A percentile compares a stretch with the other conserved stretches of the same genome.
Conservation (phyloP, 2,888 invertebrate genomes). For the Isotomurus palustris region DNA sequence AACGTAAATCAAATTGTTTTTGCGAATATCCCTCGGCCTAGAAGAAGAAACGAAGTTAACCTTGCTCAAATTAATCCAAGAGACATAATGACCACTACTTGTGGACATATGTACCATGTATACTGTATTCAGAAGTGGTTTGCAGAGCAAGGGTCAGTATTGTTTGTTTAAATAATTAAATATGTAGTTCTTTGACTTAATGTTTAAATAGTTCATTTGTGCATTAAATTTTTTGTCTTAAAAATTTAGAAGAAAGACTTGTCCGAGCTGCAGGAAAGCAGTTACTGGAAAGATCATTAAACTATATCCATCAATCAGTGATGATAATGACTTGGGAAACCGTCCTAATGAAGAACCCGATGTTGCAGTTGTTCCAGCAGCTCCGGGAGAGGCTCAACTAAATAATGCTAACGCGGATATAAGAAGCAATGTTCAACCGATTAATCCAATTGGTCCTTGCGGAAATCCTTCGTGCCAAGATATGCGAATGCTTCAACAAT, state of each 20-base stretch:
- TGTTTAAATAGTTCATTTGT: neutral
- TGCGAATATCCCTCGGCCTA: no score
- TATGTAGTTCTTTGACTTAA: neutral
- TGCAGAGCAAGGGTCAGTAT: conserved; percentile 22
- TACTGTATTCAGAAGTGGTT: conserved; percentile 38
- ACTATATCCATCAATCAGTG: conserved; percentile 17
- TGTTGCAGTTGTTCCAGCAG: neutral
- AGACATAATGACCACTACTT: conserved; percentile 25
- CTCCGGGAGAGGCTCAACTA: neutral
- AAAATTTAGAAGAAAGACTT: conserved; percentile 21
- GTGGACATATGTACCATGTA: conserved; percentile 39
- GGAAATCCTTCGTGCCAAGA: no score
- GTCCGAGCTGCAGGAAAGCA: conserved; percentile 34
- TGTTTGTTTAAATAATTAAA: neutral
- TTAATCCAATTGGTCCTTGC: no score
- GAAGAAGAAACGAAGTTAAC: no score
- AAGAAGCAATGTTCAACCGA: no score
- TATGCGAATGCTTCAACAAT: no score
- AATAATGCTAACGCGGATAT: no score
- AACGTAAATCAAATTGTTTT: no score
- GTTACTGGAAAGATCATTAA: conserved; percentile 21
- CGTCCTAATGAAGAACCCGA: no score
- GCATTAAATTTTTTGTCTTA: neutral
- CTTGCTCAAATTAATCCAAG: no score
- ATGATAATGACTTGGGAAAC: neutral